phyloP scores from a whole-genome alignment of 2,888 invertebrate genomes.

The Germaria angustata region DNA sequence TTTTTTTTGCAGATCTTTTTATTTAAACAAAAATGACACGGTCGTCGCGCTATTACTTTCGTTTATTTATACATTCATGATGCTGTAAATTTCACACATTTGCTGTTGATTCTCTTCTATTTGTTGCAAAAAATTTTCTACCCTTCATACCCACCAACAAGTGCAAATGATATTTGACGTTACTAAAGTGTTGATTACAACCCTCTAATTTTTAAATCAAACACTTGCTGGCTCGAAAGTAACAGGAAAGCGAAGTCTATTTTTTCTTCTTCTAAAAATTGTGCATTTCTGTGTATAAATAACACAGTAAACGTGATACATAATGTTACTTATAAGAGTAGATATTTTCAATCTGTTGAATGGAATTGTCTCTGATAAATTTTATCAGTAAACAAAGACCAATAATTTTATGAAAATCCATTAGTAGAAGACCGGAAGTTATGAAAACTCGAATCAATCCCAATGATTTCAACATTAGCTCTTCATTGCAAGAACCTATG shows the following conservation, averaged over 20 bases:
- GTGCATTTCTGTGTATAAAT: neutral
- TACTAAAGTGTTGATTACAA: slow-evolving; percentile 49
- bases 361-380: too few relatives aligned
- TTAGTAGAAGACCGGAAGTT: too few relatives aligned
- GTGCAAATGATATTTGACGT: slow-evolving; percentile 33
- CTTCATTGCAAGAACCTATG: too few relatives aligned
- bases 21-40: slow-evolving; percentile 55
- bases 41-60: slow-evolving; percentile 52
- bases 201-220: slow-evolving; percentile 61
- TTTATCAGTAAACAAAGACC: too few relatives aligned
- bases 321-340: neutral
- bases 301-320: slow-evolving; percentile 19
- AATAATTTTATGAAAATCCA: too few relatives aligned
- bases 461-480: too few relatives aligned
- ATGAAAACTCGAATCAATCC: too few relatives aligned
- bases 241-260: slow-evolving; percentile 30
- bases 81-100: slow-evolving; percentile 63
- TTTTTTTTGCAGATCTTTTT: slow-evolving; percentile 3
- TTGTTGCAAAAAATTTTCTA: slow-evolving; percentile 36
- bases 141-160: slow-evolving; percentile 26
- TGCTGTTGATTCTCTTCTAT: slow-evolving; percentile 23
- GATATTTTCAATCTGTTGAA: neutral
- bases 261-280: neutral
- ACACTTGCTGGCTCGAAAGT: slow-evolving; percentile 50
- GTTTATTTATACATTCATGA: slow-evolving; percentile 63